Evolutionary conservation across 2,888 invertebrate genomes (phyloP).

Genomic region (Deladenus siricidicola): DNA sequence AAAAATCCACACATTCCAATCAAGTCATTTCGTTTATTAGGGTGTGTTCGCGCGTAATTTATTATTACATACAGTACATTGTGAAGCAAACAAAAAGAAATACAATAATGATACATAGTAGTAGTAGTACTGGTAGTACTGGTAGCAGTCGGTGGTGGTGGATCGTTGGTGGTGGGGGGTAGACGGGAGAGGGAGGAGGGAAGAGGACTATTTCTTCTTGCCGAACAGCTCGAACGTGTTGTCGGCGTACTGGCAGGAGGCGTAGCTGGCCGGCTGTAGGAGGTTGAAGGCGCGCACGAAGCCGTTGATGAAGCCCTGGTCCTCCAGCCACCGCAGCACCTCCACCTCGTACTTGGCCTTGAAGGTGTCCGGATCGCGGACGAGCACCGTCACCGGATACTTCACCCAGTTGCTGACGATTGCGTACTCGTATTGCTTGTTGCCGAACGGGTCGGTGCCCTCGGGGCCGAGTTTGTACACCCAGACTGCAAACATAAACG

Average conservation of each 20-base stretch:
- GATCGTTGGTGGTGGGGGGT: too few relatives aligned
- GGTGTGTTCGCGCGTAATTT: too few relatives aligned
- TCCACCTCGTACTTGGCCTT: constrained; percentile 48
- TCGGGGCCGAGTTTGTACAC: constrained; percentile 54
- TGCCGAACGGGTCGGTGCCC: constrained; percentile 54
- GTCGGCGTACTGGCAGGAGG: constrained; percentile 53
- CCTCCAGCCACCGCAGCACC: constrained; percentile 44
- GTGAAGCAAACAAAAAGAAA: too few relatives aligned
- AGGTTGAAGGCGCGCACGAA: constrained; percentile 54
- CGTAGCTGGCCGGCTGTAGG: constrained; percentile 51
- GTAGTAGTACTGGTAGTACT: too few relatives aligned
- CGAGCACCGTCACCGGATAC: constrained; percentile 54
- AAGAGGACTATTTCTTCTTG: constrained; percentile 13
- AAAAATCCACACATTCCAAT: too few relatives aligned
- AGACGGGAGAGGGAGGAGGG: too few relatives aligned
- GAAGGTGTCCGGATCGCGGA: constrained; percentile 54
- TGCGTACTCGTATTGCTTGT: constrained; percentile 54
- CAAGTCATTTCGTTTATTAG: too few relatives aligned
- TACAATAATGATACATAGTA: too few relatives aligned
- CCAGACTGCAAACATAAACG: constrained; percentile 52
- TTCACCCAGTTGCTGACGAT: constrained; percentile 54
- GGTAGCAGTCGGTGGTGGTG: too few relatives aligned
- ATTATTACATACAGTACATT: too few relatives aligned
- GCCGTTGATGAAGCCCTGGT: constrained; percentile 53
- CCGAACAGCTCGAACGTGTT: constrained; percentile 53